phyloP scores from a whole-genome alignment of 2,888 invertebrate genomes.

The Baronia brevicornis region DNA sequence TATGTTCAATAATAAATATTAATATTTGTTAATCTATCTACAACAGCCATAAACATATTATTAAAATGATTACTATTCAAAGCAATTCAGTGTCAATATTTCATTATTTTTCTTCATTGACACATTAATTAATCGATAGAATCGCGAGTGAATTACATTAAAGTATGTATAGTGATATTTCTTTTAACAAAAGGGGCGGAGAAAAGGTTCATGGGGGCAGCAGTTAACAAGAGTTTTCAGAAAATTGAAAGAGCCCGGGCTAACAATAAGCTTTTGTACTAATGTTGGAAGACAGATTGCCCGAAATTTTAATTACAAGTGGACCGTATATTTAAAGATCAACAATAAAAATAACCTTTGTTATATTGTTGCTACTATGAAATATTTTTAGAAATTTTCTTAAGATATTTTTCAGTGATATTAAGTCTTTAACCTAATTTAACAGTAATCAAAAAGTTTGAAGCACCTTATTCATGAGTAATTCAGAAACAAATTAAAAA shows the following conservation, averaged over 20 bases:
- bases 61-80: too few relatives aligned
- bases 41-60: too few relatives aligned
- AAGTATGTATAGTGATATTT: conserved; percentile 13
- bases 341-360: conserved; percentile 15
- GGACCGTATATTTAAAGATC: conserved; percentile 19
- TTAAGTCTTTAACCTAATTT: too few relatives aligned
- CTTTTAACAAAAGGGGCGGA: conserved; percentile 11
- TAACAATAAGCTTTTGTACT: conserved; percentile 19
- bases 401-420: too few relatives aligned
- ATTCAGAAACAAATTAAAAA: too few relatives aligned
- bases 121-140: conserved; percentile 4
- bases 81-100: too few relatives aligned
- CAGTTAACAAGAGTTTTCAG: conserved; percentile 18
- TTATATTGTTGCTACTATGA: conserved; percentile 15
- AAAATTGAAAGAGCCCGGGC: conserved; percentile 17
- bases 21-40: too few relatives aligned
- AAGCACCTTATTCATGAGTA: too few relatives aligned
- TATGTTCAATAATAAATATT: too few relatives aligned
- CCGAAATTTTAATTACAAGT: conserved; percentile 24
- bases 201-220: conserved; percentile 18
- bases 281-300: conserved; percentile 9
- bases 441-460: too few relatives aligned
- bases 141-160: conserved; percentile 8
- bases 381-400: conserved; percentile 13
- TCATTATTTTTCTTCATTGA: too few relatives aligned